Percentiles rank a stretch among this genome's conserved stretches.
Conservation (phyloP, 2,888 invertebrate species). For the Lottia scabra region DNA sequence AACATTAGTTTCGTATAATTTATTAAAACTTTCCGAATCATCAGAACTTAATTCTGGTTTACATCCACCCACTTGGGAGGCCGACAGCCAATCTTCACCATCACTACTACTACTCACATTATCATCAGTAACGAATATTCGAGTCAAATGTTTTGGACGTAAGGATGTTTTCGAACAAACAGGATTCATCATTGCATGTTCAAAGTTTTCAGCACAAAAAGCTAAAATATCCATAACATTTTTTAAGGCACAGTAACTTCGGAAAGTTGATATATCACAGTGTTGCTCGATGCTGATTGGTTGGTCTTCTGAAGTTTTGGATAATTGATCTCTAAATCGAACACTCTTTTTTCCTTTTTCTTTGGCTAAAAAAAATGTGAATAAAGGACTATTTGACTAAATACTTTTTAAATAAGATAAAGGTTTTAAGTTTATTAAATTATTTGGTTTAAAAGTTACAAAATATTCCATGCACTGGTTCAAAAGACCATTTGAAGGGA, state of each 20-base stretch:
- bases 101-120: constrained; percentile 33
- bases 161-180: constrained; percentile 28
- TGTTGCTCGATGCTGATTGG: constrained; percentile 56
- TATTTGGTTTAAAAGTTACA: too few relatives aligned
- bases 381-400: too few relatives aligned
- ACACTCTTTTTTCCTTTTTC: constrained; percentile 45
- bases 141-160: constrained; percentile 19
- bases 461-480: too few relatives aligned
- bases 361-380: constrained; percentile 21
- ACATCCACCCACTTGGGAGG: neutral
- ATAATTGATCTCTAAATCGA: constrained; percentile 41
- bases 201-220: constrained; percentile 51
- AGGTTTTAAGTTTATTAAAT: too few relatives aligned
- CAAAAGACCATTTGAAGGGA: too few relatives aligned
- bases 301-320: constrained; percentile 12
- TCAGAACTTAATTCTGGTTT: neutral
- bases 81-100: constrained; percentile 28
- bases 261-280: constrained; percentile 57
- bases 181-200: constrained; percentile 50
- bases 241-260: constrained; percentile 60
- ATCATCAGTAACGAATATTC: constrained; percentile 22
- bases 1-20: constrained; percentile 47
- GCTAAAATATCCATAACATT: constrained; percentile 60
- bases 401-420: too few relatives aligned
- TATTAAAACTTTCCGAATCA: constrained; percentile 33